Percentiles rank a stretch among this genome's conserved stretches.
These are phyloP conservation scores for Agelaius phoeniceus DNA, from an alignment of 2,113 vertebrate species.

Conservation along the genomic window DNA sequence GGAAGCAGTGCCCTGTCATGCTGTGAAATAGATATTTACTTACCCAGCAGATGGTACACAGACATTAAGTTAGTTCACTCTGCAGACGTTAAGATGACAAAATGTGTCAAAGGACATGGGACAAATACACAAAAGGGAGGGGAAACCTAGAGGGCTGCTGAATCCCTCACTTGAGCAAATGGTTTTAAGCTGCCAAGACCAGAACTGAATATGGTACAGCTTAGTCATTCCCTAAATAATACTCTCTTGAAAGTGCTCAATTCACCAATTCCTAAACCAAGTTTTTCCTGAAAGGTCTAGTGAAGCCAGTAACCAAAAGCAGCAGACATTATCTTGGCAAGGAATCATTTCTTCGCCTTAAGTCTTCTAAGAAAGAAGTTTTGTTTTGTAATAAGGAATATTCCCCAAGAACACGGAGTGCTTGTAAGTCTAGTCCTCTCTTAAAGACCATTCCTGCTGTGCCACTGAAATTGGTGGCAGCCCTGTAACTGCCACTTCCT, in stretches of 20 bases:
- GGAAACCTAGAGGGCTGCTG: not conserved
- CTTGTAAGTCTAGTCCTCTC: not conserved
- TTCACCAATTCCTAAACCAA: not conserved
- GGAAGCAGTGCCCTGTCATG: not conserved
- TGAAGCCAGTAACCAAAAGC: not conserved
- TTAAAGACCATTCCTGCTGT: conserved; percentile 18
- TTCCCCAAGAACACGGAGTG: not conserved
- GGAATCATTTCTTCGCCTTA: not conserved
- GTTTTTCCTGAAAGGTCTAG: not conserved
- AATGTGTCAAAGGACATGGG: not conserved
- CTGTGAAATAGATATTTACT: not conserved
- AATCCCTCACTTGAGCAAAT: not conserved
- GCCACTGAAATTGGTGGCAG: conserved; percentile 18
- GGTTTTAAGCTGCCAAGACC: not conserved
- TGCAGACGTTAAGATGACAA: not conserved
- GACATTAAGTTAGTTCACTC: not conserved
- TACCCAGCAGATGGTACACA: not conserved
- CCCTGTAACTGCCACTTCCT: not conserved
- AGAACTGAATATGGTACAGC: not conserved
- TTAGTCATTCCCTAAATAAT: not conserved
- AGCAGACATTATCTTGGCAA: not conserved
- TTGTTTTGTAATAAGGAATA: not conserved
- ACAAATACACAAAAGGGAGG: not conserved
- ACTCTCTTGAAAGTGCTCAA: not conserved
- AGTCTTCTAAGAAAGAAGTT: not conserved